Conservation (phyloP, 2,113 vertebrate species). For the Notarius quadriscutis region DNA sequence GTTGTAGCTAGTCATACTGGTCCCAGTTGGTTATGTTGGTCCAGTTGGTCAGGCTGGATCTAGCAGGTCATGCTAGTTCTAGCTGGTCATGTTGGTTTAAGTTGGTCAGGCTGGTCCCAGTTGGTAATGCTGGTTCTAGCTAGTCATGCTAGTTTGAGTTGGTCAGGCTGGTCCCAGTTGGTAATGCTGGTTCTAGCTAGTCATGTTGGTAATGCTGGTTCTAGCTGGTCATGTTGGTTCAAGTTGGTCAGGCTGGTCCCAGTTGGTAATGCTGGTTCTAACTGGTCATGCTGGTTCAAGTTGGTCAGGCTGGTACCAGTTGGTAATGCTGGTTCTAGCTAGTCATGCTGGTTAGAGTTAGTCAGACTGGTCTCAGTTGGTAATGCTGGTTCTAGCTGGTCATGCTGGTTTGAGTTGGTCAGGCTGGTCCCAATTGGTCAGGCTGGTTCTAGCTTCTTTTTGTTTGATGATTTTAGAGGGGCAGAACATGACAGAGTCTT, state of each 20-base stretch:
- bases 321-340: not conserved
- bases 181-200: not conserved
- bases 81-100: not conserved
- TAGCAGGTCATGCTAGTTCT: not conserved
- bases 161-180: not conserved
- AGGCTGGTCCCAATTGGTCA: not conserved
- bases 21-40: not conserved
- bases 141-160: not conserved
- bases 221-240: not conserved
- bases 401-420: not conserved
- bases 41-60: not conserved
- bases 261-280: not conserved
- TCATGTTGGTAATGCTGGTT: not conserved
- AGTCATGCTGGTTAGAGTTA: rapidly evolving
- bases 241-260: not conserved
- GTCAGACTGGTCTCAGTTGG: not conserved
- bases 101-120: not conserved
- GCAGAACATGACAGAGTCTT: not conserved
- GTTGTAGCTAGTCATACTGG: not conserved
- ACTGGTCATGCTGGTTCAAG: not conserved
- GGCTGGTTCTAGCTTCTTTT: not conserved
- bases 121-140: too few relatives aligned
- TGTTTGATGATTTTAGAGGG: not conserved
- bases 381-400: not conserved
- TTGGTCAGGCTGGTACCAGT: not conserved